Evolutionary conservation across 2,113 vertebrate genomes (phyloP), one percentile per base, ranked within the genome.

Genomic region (Platichthys flesus): DNA sequence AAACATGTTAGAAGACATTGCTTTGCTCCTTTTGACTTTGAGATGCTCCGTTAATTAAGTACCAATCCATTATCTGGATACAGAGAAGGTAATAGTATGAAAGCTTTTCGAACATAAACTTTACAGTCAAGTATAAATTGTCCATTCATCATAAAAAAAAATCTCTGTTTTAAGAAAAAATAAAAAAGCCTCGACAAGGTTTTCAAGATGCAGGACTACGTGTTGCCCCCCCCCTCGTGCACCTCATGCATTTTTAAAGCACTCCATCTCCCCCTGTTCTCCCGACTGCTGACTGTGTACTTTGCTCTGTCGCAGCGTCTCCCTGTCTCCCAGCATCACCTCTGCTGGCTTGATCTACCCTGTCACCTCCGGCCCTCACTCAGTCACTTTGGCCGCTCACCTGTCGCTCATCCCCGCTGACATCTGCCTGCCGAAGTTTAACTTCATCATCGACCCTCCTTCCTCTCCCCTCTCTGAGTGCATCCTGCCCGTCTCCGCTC

Each of bases 201-300:
- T 71, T 31, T 67, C 21, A 65, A 71, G 64, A 69, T 71, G 65
- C 76, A 74, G 8, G 64, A 74, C 61, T 59, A 18, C 70, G 20
- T 20, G 21, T 28, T 35, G 2, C 54, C 21, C 21, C 60, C 47
- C 26, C 21, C 72, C 90, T 94, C 79, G 37, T 67, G 69, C 70
- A 81, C 77, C 85, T 89, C 89, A 88, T 90, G 83, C 81, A 89
- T 90, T 88, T 90, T 89, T 91, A 88, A 88, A 61, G 8, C 21
- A 3, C 65, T 81, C 16, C 55, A 83, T 90, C 94, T 90, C 85
- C 95, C 91, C 95, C 95, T 95, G 89, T 37, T 51, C 80, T 60
- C 16, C 51, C 28, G 65, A 84, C 78, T 88, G 89, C 84, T 85
- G 89, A 90, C 71, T 88, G 72, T 51, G 83, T 82, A 20, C 66